Evolutionary conservation across 2,113 vertebrate species (phyloP), one percentile per base, ranked within the genome.

Genomic region (Eudyptes chrysolophus): DNA sequence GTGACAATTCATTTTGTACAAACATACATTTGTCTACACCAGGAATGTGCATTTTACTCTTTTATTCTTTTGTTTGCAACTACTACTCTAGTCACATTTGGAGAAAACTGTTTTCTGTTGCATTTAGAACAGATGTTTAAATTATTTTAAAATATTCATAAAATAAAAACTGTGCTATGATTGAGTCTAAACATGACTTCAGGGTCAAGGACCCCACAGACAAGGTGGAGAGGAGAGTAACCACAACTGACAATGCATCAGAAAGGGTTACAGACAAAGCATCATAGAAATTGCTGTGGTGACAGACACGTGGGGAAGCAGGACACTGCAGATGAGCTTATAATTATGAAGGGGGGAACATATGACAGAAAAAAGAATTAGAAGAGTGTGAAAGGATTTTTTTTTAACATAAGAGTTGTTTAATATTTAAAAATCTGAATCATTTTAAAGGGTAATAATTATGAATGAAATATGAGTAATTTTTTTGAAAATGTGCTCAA

Each of bases 121-220:
- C 40, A 72, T 80, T 88, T 87, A 65, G 40, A 88, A 52, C 24
- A 90, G n/a, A 27, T 55, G 5, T 44, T 85, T 77, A 29, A 68
- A 71, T 42, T 52, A 84, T 75, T 84, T 92, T 62, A 65, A 76
- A 87, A 83, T 84, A 83, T 77, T 80, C 13, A 86, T 94, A 16
- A 61, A 60, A 40, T 49, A 7, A 81, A 40, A 91, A 34, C 3
- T 76, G 6, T 71, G 11, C 32, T 66, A 32, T 61, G 51, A 87
- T 42, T 82, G 36, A 72, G 9, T 88, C 57, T 57, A 60, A 85
- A 38, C 32, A 65, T 44, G 38, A 12, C 90, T 46, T 68, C 32
- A 55, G 58, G 14, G 46, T 78, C 60, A 79, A n/a, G 49, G 29
- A 71, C 36, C 10, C 7, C n/a, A 55, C 11, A 38, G 38, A 42